A percentile compares a stretch with the other conserved stretches of the same genome.
Conservation (phyloP, 1,140 invertebrate species). For the Cephus cinctus region DNA sequence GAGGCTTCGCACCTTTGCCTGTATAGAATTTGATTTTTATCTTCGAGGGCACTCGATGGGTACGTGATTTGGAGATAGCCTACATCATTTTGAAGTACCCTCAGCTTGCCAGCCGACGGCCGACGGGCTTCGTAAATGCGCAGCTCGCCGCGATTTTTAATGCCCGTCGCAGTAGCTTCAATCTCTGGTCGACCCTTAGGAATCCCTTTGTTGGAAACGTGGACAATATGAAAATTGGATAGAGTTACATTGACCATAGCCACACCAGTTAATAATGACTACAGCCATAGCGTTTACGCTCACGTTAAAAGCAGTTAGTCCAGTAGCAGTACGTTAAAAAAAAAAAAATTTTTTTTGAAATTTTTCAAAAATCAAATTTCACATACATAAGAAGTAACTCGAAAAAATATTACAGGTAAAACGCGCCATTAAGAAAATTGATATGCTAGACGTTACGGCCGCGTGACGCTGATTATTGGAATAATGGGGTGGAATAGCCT, state of each 20-base stretch:
- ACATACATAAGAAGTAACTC: neutral
- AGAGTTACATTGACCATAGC: too few species aligned
- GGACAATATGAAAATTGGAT: too few species aligned
- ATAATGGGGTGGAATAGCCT: constrained; percentile 51
- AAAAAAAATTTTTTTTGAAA: neutral
- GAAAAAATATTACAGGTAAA: neutral
- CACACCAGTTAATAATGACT: too few species aligned
- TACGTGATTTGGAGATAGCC: constrained; percentile 51
- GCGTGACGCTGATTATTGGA: constrained; percentile 55
- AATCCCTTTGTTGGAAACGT: too few species aligned
- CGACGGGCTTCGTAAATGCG: constrained; percentile 28
- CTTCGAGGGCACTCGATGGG: constrained; percentile 53
- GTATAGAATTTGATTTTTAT: constrained; percentile 54
- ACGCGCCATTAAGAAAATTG: too few species aligned
- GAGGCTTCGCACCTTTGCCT: constrained; percentile 51
- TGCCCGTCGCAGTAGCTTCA: neutral
- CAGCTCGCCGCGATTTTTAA: constrained; percentile 19
- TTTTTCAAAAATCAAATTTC: neutral
- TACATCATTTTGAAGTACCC: constrained; percentile 19
- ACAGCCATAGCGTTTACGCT: too few species aligned
- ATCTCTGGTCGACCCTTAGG: neutral
- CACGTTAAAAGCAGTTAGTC: too few species aligned
- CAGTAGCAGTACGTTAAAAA: too few species aligned
- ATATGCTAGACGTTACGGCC: too few species aligned
- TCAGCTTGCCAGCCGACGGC: constrained; percentile 24